Evolutionary conservation across 1,140 invertebrate species (phyloP).

Genomic region (Notospermus geniculatus): DNA sequence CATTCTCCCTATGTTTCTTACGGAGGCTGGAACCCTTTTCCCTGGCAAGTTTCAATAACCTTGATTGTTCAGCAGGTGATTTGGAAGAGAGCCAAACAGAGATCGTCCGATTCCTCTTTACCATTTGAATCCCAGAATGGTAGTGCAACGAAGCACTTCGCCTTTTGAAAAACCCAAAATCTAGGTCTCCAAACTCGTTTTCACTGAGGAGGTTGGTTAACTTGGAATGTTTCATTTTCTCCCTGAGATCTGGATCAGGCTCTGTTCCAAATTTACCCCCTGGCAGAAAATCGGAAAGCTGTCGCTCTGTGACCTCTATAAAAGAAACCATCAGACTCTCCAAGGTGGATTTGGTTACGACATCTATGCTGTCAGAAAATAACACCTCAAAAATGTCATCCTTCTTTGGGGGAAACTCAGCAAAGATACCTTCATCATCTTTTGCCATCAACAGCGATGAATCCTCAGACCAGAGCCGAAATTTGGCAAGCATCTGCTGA

Average conservation of each 20-base stretch:
- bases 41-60: constrained; percentile 9
- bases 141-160: background rate
- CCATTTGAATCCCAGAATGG: constrained; percentile 8
- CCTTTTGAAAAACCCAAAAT: constrained; percentile 7
- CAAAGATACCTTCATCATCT: no score
- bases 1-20: constrained; percentile 5
- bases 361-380: no score
- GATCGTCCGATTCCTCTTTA: constrained; percentile 9
- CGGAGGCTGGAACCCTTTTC: constrained; percentile 5
- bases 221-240: constrained; percentile 13
- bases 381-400: no score
- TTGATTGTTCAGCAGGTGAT: background rate
- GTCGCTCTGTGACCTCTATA: constrained; percentile 4
- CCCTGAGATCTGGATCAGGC: background rate
- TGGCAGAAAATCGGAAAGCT: constrained; percentile 8
- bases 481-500: constrained; percentile 11
- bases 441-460: background rate
- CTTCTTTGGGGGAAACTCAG: no score
- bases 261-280: constrained; percentile 10
- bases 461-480: constrained; percentile 9
- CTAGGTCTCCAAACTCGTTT: constrained; percentile 13
- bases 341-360: constrained; percentile 1
- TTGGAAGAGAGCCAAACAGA: constrained; percentile 8
- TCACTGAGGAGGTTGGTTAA: constrained; percentile 6
- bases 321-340: constrained; percentile 11